These are phyloP conservation scores for Nematopogon swammerdamellus DNA, from an alignment of 2,888 invertebrate species.

Conservation along the genomic window DNA sequence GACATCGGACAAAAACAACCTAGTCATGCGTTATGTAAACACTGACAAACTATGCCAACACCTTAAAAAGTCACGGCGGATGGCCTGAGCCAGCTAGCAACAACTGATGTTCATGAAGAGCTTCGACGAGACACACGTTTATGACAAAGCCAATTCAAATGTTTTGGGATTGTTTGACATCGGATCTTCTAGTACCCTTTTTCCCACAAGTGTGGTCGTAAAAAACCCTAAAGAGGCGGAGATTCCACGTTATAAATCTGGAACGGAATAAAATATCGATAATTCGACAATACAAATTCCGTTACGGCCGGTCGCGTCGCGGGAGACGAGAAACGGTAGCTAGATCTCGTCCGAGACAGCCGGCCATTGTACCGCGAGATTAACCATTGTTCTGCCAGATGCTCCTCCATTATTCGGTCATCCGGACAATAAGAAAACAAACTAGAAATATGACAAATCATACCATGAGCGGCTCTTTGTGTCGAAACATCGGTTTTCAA, in stretches of 20 bases:
- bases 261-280: constrained; percentile 42
- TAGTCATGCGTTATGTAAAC: too few species aligned
- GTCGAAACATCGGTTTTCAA: constrained; percentile 30
- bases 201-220: too few species aligned
- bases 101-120: too few species aligned
- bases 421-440: neutral
- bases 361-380: constrained; percentile 5
- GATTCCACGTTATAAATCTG: constrained; percentile 39
- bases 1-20: too few species aligned
- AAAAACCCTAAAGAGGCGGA: constrained; percentile 20
- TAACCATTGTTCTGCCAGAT: constrained; percentile 30
- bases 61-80: too few species aligned
- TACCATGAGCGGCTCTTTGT: constrained; percentile 14
- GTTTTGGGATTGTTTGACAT: too few species aligned
- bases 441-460: constrained; percentile 12
- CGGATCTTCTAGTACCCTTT: too few species aligned
- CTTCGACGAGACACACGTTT: too few species aligned
- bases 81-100: too few species aligned
- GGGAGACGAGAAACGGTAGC: constrained; percentile 39
- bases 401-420: constrained; percentile 22
- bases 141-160: too few species aligned
- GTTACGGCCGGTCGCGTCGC: constrained; percentile 27
- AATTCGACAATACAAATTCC: constrained; percentile 33
- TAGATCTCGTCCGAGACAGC: constrained; percentile 38
- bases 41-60: too few species aligned